Base-by-base conservation (phyloP, 2,888 invertebrate genomes). In the Leucophora obtusa region DNA sequence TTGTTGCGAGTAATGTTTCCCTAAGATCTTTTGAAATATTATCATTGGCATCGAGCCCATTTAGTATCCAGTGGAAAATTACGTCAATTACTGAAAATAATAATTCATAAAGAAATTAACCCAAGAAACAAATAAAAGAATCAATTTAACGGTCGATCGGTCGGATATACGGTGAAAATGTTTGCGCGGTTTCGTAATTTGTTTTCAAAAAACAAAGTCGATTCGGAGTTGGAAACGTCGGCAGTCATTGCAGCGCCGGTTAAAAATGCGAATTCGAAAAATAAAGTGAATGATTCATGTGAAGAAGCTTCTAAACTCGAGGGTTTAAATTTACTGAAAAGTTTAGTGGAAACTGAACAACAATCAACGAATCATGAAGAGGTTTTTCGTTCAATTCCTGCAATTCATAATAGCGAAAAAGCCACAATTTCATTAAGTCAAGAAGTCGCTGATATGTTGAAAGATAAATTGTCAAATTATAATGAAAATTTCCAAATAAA, bases 101-200 rank as follows among this genome's bases (percentile, higher is more conserved):
- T 28, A 21, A 47, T 51, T 38, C 18, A 24, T 43, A 35, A 53
- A 69, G 28, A 21, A 53, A 24, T 33, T 24, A 65, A 53, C 10
- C 15, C 35, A 54, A 51, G n/a, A 66, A 56, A 56, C 5, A 18
- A 35, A n/a, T 10, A 59, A 21, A 53, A n/a, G 28, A 28, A 51
- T 73, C 10, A 47, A 38, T 50, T n/a, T 43, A 43, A 54, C 38
- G 51, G 33, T 47, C 62, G 47, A 1, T 43, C 63, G 73, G 1
- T 58, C 43, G 56, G 0, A 43, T 11, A 56, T 63, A 66, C 47
- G 38, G 17, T 17, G 43, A 17, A 84, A 85, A 89, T 89, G 89
- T 89, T 89, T 86, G 84, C 89, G 77, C 85, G 88, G 84, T 88
- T 89, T 83, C 88, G 87, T 63, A 87, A 89, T 82, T 84, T 89